phyloP scores from a whole-genome alignment of 2,113 vertebrate genomes.

The Melanerpes formicivorus region DNA sequence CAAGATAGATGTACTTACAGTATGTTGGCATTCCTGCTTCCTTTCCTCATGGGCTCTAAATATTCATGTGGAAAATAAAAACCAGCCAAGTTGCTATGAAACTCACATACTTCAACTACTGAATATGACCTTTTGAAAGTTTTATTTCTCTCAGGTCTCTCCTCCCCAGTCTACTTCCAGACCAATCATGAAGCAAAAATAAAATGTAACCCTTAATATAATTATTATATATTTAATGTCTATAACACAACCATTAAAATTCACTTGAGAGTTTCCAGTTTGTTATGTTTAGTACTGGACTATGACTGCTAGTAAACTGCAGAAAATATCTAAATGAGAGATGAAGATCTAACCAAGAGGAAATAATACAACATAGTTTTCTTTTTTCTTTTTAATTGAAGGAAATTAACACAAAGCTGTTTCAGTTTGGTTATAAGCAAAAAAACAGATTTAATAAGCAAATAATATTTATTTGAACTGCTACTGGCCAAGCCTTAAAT shows the following conservation, averaged over 20 bases:
- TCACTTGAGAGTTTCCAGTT: not conserved
- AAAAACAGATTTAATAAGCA: not conserved
- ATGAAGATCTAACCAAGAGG: not conserved
- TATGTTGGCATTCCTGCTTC: not conserved
- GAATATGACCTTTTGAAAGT: not conserved
- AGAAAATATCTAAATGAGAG: not conserved
- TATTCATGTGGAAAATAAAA: not conserved
- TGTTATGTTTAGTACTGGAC: not conserved
- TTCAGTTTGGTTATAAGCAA: not conserved
- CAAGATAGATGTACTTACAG: not conserved
- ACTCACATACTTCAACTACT: not conserved
- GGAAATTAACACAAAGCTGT: not conserved
- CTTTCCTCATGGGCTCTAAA: not conserved
- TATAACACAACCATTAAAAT: not conserved
- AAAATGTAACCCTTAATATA: not conserved
- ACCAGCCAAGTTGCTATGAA: not conserved
- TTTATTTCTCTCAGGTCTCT: not conserved
- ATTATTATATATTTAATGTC: not conserved
- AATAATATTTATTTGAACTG: not conserved
- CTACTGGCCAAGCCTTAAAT: not conserved
- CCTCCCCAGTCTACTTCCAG: not conserved
- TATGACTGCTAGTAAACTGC: not conserved
- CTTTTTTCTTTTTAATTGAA: not conserved
- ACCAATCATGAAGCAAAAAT: not conserved
- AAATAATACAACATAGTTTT: not conserved